Percentiles rank a stretch among this genome's conserved stretches.
phyloP scores from a whole-genome alignment of 2,113 vertebrate genomes.

The Anser brachyrhynchus region DNA sequence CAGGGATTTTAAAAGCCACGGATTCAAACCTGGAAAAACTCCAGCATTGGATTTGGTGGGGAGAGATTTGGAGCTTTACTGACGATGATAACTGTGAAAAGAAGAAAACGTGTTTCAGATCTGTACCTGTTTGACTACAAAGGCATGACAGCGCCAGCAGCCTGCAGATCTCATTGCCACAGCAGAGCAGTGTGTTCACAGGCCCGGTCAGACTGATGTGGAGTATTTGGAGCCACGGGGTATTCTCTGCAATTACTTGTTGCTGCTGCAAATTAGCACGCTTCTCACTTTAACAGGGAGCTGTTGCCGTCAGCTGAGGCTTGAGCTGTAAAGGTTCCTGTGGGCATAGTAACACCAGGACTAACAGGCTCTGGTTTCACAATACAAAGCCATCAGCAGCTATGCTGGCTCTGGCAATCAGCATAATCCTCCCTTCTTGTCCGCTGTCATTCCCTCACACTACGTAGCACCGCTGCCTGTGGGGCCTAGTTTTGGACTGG shows the following conservation, averaged over 20 bases:
- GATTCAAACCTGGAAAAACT: neutral
- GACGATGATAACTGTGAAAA: neutral
- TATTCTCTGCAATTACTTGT: neutral
- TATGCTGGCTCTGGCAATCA: neutral
- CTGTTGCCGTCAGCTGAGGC: neutral
- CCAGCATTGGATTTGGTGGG: neutral
- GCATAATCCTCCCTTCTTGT: neutral
- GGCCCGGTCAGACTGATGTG: neutral
- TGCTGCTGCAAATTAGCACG: constrained; percentile 26
- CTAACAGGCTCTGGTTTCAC: neutral
- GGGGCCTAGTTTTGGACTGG: neutral
- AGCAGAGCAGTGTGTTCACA: neutral
- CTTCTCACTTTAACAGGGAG: neutral
- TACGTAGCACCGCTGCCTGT: rapidly evolving
- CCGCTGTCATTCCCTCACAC: neutral
- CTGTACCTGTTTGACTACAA: neutral
- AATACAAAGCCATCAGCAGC: neutral
- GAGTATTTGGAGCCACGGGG: neutral
- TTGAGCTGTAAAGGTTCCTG: neutral
- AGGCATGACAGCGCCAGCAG: neutral
- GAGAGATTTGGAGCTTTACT: neutral
- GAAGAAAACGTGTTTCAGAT: neutral
- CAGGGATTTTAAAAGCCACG: neutral
- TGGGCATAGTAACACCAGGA: neutral
- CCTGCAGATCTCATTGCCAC: neutral